Base-by-base conservation (phyloP, 2,797 vertebrate genomes). In the Falco novaeseelandiae region DNA sequence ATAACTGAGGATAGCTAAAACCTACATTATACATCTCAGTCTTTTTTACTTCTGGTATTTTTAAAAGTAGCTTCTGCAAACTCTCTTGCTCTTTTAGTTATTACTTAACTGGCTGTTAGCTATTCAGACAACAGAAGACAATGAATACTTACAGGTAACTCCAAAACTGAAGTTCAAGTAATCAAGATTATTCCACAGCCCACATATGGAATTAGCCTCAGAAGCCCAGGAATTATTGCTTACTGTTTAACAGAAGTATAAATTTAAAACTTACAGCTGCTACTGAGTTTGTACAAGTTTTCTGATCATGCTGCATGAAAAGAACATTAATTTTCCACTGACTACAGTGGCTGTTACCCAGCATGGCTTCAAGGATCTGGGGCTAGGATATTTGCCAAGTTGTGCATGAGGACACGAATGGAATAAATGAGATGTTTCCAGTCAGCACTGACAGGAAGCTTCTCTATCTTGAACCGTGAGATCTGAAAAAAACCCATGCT, bases 371-470 rank as follows among this genome's bases (percentile, higher is more conserved):
- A 81, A 80, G 23, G 9, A 52, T 32, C 55, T 78, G 18, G 22
- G 16, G 8, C 36, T 44, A 63, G 36, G n/a, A 8, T 54, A 78
- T 87, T 22, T 90, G 54, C 72, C 25, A 51, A 88, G n/a, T 12
- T 57, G 18, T 44, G 72, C 12, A 58, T 0, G 22, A 76, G 13
- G 12, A 84, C 34, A 55, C 1, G 0, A 80, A 48, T 1, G 4
- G 49, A 87, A 3, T 52, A 81, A 48, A 12, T 40, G 38, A 84
- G 71, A 66, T 38, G 23, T 6, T 77, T 52, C 89, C 12, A 52
- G 19, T 29, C 63, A 85, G 40, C 40, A 85, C 30, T 29, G 34
- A 80, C 30, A 91, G 32, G 10, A 80, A 77, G 7, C 21, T 44
- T 67, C 57, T 70, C 49, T 36, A 26, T 27, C 10, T 55, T 38